Conservation (phyloP, 2,888 invertebrate genomes). For the Noctua pronuba region DNA sequence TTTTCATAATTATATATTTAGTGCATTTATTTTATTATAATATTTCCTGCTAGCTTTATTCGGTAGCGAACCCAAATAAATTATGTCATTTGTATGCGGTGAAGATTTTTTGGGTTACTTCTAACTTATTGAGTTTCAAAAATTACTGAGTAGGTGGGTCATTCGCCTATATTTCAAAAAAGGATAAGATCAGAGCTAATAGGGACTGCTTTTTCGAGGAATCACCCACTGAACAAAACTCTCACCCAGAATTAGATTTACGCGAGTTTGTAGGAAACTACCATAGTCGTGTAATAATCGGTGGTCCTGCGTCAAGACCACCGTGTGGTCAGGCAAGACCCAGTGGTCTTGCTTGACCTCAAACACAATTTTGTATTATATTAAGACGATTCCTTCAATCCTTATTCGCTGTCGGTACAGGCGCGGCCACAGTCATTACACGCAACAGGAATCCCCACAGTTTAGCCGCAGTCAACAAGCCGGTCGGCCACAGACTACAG, state of each 20-base stretch:
- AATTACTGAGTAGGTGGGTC: neutral
- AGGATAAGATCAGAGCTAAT: neutral
- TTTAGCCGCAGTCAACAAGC: slow-evolving; percentile 19
- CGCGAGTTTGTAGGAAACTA: neutral
- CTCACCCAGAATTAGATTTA: neutral
- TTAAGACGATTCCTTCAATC: neutral
- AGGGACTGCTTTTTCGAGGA: neutral
- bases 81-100: neutral
- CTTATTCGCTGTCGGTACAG: slow-evolving; percentile 40
- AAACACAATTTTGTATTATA: no score
- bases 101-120: neutral
- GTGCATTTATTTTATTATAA: neutral
- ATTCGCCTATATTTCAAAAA: neutral
- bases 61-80: neutral
- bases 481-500: slow-evolving; percentile 42
- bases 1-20: slow-evolving; percentile 16
- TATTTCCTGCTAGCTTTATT: slow-evolving; percentile 7
- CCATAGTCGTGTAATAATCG: neutral
- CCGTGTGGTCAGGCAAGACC: neutral
- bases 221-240: neutral
- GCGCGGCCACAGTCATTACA: slow-evolving; percentile 70
- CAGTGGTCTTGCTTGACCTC: no score
- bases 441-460: slow-evolving; percentile 64
- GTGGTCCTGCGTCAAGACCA: neutral
- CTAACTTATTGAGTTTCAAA: neutral